Evolutionary conservation across 2,888 invertebrate genomes (phyloP).

Genomic region (Alentia gelatinosa): DNA sequence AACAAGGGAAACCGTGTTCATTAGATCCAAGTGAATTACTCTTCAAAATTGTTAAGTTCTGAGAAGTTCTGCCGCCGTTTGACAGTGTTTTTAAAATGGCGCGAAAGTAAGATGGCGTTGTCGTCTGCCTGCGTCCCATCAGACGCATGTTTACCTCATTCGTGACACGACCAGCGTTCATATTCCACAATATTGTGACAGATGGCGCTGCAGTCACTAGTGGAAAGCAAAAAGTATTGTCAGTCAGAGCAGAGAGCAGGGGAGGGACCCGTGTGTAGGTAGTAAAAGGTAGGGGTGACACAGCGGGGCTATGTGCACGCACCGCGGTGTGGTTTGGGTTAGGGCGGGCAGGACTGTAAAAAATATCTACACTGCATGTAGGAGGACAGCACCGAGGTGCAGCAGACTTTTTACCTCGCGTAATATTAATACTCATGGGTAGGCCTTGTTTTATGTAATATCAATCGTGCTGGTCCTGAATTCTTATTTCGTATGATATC

Average conservation of each 20-base stretch:
- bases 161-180: conserved; percentile 23
- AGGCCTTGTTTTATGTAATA: too few species aligned
- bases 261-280: not conserved
- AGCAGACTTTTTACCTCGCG: too few species aligned
- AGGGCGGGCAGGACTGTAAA: too few species aligned
- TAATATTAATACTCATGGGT: too few species aligned
- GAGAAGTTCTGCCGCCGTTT: not conserved
- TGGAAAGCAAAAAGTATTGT: not conserved
- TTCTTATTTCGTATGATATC: too few species aligned
- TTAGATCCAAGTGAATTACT: not conserved
- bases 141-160: conserved; percentile 22
- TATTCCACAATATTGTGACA: conserved; percentile 49
- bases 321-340: too few species aligned
- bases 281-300: too few species aligned
- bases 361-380: too few species aligned
- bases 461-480: too few species aligned
- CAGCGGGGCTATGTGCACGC: too few species aligned
- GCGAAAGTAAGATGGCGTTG: not conserved
- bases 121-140: not conserved
- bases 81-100: not conserved
- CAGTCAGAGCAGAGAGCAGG: conserved; percentile 9
- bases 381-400: too few species aligned
- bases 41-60: not conserved
- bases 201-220: not conserved
- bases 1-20: not conserved